A percentile compares a stretch with the other conserved stretches of the same genome.
Evolutionary conservation across 2,113 vertebrate genomes (phyloP).

Genomic region (Charina bottae): DNA sequence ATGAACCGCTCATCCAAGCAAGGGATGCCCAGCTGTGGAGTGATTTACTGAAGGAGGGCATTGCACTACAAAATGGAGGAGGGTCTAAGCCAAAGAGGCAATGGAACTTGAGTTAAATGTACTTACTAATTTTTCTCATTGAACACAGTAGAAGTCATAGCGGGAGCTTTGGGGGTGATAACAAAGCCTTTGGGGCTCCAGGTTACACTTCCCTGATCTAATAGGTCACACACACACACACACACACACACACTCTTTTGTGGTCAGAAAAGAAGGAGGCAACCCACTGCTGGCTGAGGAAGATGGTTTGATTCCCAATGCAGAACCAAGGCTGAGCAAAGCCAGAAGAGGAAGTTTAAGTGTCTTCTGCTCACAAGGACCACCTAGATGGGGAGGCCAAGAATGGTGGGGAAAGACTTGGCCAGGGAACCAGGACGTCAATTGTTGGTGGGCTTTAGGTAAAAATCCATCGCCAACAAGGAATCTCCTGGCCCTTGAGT

Average conservation of each 20-base stretch:
- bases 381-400: background rate
- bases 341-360: background rate
- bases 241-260: background rate
- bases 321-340: background rate
- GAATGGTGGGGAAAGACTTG: background rate
- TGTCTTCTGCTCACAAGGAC: background rate
- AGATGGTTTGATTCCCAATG: background rate
- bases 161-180: too few relatives aligned
- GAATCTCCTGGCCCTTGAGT: background rate
- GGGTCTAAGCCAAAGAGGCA: too few relatives aligned
- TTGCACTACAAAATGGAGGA: background rate
- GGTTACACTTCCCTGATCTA: background rate
- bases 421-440: background rate
- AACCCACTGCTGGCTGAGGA: too few relatives aligned
- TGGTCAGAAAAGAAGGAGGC: background rate
- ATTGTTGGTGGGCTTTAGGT: background rate
- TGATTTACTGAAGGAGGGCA: background rate
- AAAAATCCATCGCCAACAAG: background rate
- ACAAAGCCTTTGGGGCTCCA: too few relatives aligned
- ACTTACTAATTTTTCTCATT: too few relatives aligned
- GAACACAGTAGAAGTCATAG: too few relatives aligned
- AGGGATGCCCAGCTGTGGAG: background rate
- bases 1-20: background rate
- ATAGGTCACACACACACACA: background rate
- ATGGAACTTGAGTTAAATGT: too few relatives aligned